Evolutionary conservation across 1,140 invertebrate species (phyloP), one percentile per base, ranked within the genome.

Genomic region (Brachionus paranguensis): DNA sequence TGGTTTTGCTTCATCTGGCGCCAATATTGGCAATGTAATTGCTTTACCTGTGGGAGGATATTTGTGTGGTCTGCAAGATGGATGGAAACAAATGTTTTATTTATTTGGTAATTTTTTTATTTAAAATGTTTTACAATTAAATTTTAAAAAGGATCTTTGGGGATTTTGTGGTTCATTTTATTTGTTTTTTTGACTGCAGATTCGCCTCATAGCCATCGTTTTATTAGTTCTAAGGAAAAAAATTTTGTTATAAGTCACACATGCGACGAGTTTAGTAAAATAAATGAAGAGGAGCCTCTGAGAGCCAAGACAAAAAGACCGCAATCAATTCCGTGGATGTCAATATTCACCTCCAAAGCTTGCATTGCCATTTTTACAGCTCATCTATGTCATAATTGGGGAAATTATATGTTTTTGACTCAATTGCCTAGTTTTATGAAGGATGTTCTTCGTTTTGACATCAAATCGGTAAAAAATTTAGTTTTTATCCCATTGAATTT

Each of bases 351-450:
- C 11, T 81, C 78, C 4, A 81, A 81, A 60, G 10, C 78, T 33
- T 60, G 78, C 53, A 37, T 60, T 24, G 78, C 78, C 24, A 60
- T 60, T 60, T 81, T 81, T 27, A 43, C 60, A 3, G 60, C 78
- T 14, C 78, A 81, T 68, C 43, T 81, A 12, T 81, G 53, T 24
- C 37, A 64, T 27, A 81, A 81, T 68, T 81, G 78, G 78, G 78
- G 95, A 0, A 70, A 27, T 50, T 83, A 74, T 64, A 89, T 89
- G 12, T 85, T 90, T 6, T 86, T 90, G 7, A 90, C 89, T 3
- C 88, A 87, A 84, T 88, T 89, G 27, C 89, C 89, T 14, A 88
- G 86, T 12, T 90, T 89, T 86, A 87, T 89, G 85, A 89, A 86
- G 50, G 88, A 89, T 84, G 88, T 90, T 3, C 86, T 90, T 10